Conservation (phyloP, 2,797 vertebrate species). For the Pogonophryne albipinna region DNA sequence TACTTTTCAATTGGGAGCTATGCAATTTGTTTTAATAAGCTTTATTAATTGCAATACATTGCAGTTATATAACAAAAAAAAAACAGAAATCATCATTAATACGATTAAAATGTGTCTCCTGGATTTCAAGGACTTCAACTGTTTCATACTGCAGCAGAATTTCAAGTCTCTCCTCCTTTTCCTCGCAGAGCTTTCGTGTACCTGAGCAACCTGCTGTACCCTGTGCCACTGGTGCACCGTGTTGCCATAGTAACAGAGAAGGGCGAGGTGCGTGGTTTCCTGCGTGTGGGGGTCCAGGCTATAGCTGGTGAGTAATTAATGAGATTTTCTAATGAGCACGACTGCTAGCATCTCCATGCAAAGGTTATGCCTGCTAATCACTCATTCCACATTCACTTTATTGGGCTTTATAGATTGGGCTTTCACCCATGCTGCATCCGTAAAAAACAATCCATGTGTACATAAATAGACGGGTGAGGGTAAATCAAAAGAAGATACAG, state of each 20-base stretch:
- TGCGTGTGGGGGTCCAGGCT: slow-evolving; percentile 97
- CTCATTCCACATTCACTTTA: slow-evolving; percentile 8
- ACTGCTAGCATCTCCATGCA: neutral
- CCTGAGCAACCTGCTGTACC: slow-evolving; percentile 98
- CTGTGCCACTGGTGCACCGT: slow-evolving; percentile 95
- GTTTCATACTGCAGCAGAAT: slow-evolving; percentile 36
- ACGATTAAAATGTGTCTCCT: neutral
- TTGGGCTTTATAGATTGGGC: neutral
- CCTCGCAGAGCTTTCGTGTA: slow-evolving; percentile 94
- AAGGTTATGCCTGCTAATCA: slow-evolving; percentile 16
- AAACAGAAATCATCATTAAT: neutral
- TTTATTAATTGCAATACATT: neutral
- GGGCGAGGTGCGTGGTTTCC: slow-evolving; percentile 95
- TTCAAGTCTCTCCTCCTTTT: slow-evolving; percentile 32
- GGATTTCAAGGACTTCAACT: too few species aligned
- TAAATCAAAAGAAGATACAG: neutral
- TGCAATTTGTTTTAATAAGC: slow-evolving; percentile 10
- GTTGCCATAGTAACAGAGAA: slow-evolving; percentile 98
- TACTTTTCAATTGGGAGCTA: neutral
- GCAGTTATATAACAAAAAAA: slow-evolving; percentile 11
- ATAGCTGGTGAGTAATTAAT: slow-evolving; percentile 92
- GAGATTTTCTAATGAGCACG: slow-evolving; percentile 40
- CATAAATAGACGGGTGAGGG: neutral
- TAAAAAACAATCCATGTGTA: neutral
- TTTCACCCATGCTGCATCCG: neutral